phyloP scores from a whole-genome alignment of 2,113 vertebrate species.

The Myotis yumanensis region DNA sequence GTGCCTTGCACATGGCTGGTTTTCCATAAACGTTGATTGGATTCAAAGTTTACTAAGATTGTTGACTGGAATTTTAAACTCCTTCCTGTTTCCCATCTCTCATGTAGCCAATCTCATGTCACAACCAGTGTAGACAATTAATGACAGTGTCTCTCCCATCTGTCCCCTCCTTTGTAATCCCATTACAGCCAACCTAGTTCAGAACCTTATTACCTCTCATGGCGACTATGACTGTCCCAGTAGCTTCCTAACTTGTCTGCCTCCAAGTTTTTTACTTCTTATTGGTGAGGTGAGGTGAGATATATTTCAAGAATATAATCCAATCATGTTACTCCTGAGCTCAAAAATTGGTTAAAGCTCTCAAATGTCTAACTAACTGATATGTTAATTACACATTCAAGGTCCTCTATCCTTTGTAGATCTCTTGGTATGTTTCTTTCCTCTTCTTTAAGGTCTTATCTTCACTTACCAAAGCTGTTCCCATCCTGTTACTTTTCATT shows the following conservation, averaged over 20 bases:
- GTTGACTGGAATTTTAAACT: background rate
- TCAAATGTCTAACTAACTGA: background rate
- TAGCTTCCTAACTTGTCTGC: background rate
- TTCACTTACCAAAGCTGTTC: background rate
- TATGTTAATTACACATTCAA: background rate
- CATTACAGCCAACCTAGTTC: background rate
- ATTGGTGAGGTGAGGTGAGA: background rate
- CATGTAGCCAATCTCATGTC: background rate
- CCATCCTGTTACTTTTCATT: background rate
- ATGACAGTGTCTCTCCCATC: background rate
- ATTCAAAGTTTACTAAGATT: background rate
- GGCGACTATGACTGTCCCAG: background rate
- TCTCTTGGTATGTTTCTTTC: background rate
- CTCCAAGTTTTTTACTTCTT: background rate
- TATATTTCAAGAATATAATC: background rate
- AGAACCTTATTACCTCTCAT: background rate
- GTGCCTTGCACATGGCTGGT: background rate
- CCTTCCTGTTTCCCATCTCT: background rate
- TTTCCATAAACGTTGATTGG: background rate
- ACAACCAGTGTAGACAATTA: background rate
- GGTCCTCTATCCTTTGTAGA: background rate
- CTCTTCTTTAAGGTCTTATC: background rate
- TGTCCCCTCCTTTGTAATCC: background rate
- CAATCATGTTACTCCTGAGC: background rate
- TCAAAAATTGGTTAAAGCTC: background rate